Evolutionary conservation across 2,888 invertebrate species (phyloP), one percentile per base, ranked within the genome.

Genomic region (Lasius fuliginosus): DNA sequence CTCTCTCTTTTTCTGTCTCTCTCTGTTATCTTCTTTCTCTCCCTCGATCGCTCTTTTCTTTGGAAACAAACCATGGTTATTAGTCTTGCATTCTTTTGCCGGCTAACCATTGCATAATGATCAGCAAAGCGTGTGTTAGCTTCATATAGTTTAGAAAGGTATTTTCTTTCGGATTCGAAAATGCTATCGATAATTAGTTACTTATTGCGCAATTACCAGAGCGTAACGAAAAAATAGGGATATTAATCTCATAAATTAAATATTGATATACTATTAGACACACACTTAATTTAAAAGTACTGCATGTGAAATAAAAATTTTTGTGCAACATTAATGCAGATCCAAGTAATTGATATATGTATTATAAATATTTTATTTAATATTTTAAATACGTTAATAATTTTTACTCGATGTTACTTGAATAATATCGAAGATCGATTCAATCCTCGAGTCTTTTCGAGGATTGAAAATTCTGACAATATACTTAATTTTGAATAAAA

Each of bases 61-160:
- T 85, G 83, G 82, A 90, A 90, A 83, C 82, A 84, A 88, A 83
- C 42, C 82, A 15, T 75, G 77, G 58, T 60, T 84, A 58, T 62
- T 84, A 75, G 65, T 86, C 36, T 33, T 33, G 79, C n/a, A 81
- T 84, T 68, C 58, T 68, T 84, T 84, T 84, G 64, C 15, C 46
- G 36, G 40, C 27, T 53, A 68, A 65, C 53, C 56, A 68, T 75
- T 69, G 82, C 69, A 56, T 64, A 75, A 82, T 62, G 12, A 11
- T 36, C 58, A 74, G 67, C 12, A 53, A 84, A 77, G 73, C 73
- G 56, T 86, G 46, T 23, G 53, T 73, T 33, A 15, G n/a, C 58
- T 58, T 64, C 49, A 42, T 64, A 23, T 23, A 23, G 23, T 83
- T 77, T 27, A 42, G 58, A 83, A 40, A 23, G 65, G 46, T 30